Base-by-base conservation (phyloP, 1,140 invertebrate genomes). In the Aradophagus sp. region DNA sequence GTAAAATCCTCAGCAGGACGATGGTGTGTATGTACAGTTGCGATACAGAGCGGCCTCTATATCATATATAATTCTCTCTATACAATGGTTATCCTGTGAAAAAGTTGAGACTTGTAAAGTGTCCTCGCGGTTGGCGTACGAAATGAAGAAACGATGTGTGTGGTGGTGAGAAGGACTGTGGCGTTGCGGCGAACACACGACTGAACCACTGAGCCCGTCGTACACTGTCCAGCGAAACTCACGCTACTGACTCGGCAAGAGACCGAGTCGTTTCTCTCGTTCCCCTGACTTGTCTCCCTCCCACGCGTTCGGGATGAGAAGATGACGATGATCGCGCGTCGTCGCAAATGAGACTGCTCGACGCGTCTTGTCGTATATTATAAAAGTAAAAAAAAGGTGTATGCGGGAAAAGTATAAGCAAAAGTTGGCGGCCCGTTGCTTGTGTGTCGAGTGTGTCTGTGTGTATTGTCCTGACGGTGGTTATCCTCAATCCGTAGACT, bases 361-460 rank as follows among this genome's bases (percentile, higher is more conserved):
- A 59, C 53, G 67, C 38, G 8, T 23, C 4, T 8, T 5, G 8
- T 8, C 8, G 8, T 23, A 23, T 23, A 23, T 23, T 72, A 65
- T 72, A 72, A 72, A 72, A 72, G 68, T 72, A 65, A 72, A 65
- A 72, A 71, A 72, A 72, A 38, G 44, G 36, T 50, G 41, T 50
- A 26, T 17, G 55, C 61, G 59, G 34, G 38, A 72, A 65, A 65
- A 23, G 8, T n/a, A 48, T 61, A 72, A 72, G 53, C 41, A 53
- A 53, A 58, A 66, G 14, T 48, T 23, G 50, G 50, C 47, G 67
- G 17, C n/a, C 38, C 3, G 20, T 31, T 42, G 27, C 17, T 16
- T 13, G 32, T 23, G 32, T 45, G 41, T 32, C 19, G 10, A 4
- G n/a, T 52, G 50, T 48, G 16, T 36, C 7, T 34, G 13, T 56